Evolutionary conservation across 2,797 vertebrate genomes (phyloP).

Genomic region (Microctenopoma steveboyesi): DNA sequence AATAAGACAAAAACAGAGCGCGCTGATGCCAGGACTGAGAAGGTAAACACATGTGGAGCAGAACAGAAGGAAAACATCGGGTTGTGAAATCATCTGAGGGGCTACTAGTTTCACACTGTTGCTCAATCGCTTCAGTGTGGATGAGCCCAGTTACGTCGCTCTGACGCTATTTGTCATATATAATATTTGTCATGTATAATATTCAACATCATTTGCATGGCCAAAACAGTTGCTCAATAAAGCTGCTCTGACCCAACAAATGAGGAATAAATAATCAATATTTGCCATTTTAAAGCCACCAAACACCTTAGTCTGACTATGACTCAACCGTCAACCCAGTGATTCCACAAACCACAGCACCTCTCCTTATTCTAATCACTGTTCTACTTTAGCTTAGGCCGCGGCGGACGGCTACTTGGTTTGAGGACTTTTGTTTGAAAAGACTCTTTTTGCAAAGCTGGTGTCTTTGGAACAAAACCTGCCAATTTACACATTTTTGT

Average conservation of each 20-base stretch:
- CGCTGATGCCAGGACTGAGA: neutral
- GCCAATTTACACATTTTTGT: constrained; percentile 4
- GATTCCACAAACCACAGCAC: constrained; percentile 25
- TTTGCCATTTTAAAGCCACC: constrained; percentile 4
- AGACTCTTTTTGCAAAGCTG: constrained; percentile 11
- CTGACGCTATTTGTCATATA: neutral
- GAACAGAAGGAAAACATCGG: constrained; percentile 46
- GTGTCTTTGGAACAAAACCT: constrained; percentile 8
- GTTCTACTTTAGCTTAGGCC: constrained; percentile 4
- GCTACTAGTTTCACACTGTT: constrained; percentile 52
- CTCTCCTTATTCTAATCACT: constrained; percentile 3
- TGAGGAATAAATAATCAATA: neutral
- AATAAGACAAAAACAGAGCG: constrained; percentile 23
- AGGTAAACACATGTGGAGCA: constrained; percentile 53
- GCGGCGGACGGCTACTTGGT: neutral
- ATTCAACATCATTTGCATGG: neutral
- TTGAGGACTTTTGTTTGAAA: constrained; percentile 5
- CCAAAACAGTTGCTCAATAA: neutral
- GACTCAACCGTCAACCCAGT: neutral
- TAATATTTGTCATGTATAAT: too few species aligned
- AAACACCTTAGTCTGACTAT: neutral
- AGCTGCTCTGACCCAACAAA: too few species aligned
- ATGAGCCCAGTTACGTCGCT: constrained; percentile 56
- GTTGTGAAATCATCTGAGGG: constrained; percentile 64
- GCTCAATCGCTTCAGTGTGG: constrained; percentile 51